These are phyloP conservation scores for Leptopilina boulardi DNA, from an alignment of 1,140 invertebrate species.

Conservation along the genomic window DNA sequence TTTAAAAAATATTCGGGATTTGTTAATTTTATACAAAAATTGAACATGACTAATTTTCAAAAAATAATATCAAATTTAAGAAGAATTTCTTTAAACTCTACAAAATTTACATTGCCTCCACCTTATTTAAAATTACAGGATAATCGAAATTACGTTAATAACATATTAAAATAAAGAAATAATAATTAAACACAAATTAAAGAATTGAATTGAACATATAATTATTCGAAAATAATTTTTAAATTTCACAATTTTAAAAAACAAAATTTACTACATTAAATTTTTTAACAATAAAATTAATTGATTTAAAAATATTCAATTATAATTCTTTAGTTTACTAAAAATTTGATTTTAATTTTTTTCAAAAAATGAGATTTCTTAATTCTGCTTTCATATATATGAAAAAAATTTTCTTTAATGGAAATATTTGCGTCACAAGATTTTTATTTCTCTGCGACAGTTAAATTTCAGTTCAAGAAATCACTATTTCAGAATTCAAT, in stretches of 20 bases:
- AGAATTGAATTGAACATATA: no score
- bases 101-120: not conserved
- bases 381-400: no score
- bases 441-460: not conserved
- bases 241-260: no score
- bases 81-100: not conserved
- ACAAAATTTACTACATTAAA: no score
- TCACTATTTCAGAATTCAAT: not conserved
- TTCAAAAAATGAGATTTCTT: no score
- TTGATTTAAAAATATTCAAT: no score
- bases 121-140: not conserved
- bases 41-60: not conserved
- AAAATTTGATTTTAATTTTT: no score
- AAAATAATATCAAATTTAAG: not conserved
- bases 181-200: no score
- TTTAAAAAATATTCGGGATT: not conserved
- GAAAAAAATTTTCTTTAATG: no score
- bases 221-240: no score
- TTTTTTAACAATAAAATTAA: no score
- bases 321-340: no score
- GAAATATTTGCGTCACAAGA: not conserved
- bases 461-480: not conserved
- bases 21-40: not conserved
- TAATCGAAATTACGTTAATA: conserved; percentile 2
- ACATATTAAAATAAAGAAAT: not conserved